Base-by-base conservation (phyloP, 2,797 vertebrate genomes). In the Ficedula albicollis region DNA sequence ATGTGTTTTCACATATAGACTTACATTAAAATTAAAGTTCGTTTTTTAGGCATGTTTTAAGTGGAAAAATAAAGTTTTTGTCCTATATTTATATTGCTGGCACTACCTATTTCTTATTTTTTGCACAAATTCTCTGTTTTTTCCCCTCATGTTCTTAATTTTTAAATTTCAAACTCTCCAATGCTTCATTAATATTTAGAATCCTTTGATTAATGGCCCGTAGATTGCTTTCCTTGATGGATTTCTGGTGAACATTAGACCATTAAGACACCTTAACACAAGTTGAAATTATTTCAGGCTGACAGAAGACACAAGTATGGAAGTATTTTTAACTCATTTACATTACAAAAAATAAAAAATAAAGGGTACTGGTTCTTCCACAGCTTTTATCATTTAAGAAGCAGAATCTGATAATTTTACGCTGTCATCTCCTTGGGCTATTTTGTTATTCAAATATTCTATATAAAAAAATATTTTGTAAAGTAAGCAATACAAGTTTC, bases 21-120 rank as follows among this genome's bases (percentile, higher is more conserved):
- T 32, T 62, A 43, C 11, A 67, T 74, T 46, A 78, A 67, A 87
- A 72, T 10, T 21, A 80, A 78, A 4, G 8, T 66, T 88, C 6
- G 52, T 72, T 86, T 80, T n/a, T 15, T 38, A 39, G 11, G 9
- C 18, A 43, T 32, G 15, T 13, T 90, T 79, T 21, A 43, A 76
- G 30, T 29, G 34, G 60, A 87, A 84, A 81, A 54, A n/a, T 23
- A 23, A 67, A 2, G 2, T 23, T 60, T 81, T 34, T 27, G 85
- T 90, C 15, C 43, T 62, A 5, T 43, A 36, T 63, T 79, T 63
- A 36, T 43, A 68, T 8, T 75, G 13, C 19, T 82, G 36, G 10
- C 6, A 44, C 76, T 95, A 98, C 97, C 97, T 98, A 54, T 98
- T 89, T 78, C 41, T 43, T 22, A 96, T 97, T 86, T 97, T 98